Percentiles rank a stretch among this genome's conserved stretches.
Evolutionary conservation across 1,140 invertebrate species (phyloP).

Genomic region (Pemphigus obesinymphae): DNA sequence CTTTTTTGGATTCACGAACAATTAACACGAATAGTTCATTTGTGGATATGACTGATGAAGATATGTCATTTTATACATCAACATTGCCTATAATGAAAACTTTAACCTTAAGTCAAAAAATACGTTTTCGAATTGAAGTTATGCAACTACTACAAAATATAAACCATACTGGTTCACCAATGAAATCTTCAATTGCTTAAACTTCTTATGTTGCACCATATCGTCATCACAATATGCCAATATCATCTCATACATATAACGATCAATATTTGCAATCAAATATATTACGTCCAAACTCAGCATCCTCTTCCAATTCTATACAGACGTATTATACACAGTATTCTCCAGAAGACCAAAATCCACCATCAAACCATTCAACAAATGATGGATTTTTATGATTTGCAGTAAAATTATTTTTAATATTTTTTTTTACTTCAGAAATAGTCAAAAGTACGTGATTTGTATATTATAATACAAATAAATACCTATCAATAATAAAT

Average conservation of each 20-base stretch:
- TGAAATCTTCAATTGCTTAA: not conserved
- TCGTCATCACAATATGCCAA: not conserved
- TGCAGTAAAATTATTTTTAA: not conserved
- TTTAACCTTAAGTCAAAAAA: not conserved
- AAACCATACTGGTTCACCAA: not conserved
- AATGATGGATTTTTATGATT: not conserved
- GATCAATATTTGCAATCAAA: not conserved
- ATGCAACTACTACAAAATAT: not conserved
- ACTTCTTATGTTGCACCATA: not conserved
- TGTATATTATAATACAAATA: not conserved
- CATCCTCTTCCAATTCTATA: not conserved
- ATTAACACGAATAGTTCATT: not conserved
- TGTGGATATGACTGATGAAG: not conserved
- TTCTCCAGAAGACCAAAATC: not conserved
- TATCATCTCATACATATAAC: not conserved
- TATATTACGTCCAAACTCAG: not conserved
- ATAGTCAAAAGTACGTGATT: not conserved
- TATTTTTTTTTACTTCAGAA: not conserved
- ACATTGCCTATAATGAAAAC: not conserved
- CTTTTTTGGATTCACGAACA: not conserved
- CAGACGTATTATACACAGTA: not conserved
- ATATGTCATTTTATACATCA: not conserved
- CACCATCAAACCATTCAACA: not conserved
- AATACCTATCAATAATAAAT: not conserved
- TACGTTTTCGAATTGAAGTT: not conserved